Evolutionary conservation across 64 coral and sea anemone species (phyloP).

Genomic region (Montipora efflorescens): DNA sequence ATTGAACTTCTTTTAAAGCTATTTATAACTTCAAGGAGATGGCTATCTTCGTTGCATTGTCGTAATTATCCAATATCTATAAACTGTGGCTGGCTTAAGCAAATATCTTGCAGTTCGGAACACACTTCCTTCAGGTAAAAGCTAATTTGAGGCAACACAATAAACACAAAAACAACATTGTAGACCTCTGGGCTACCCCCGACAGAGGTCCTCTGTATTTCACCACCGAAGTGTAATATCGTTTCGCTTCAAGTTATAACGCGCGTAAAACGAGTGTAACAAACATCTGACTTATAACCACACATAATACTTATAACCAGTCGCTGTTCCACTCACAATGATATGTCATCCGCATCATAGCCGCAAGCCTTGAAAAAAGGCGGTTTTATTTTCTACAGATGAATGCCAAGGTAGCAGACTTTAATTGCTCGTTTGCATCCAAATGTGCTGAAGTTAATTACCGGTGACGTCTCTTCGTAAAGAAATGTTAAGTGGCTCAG

Average conservation of each 20-base stretch:
- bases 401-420: background rate
- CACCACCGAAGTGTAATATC: conserved; percentile 8
- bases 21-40: background rate
- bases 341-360: background rate
- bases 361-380: background rate
- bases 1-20: conserved; percentile 12
- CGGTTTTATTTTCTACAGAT: background rate
- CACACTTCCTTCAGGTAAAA: conserved; percentile 8
- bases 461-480: background rate
- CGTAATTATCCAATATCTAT: background rate
- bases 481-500: background rate
- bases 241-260: background rate
- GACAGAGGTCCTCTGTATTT: background rate
- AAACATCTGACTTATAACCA: background rate
- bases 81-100: background rate
- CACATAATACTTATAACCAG: no score
- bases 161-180: background rate
- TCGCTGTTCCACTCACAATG: no score
- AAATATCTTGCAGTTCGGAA: background rate
- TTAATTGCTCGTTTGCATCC: conserved; percentile 20
- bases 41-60: background rate
- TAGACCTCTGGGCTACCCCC: background rate
- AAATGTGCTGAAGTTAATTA: conserved; percentile 14
- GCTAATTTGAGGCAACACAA: background rate
- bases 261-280: background rate